Base-by-base conservation (phyloP, 2,113 vertebrate species). In the Apteryx mantelli region DNA sequence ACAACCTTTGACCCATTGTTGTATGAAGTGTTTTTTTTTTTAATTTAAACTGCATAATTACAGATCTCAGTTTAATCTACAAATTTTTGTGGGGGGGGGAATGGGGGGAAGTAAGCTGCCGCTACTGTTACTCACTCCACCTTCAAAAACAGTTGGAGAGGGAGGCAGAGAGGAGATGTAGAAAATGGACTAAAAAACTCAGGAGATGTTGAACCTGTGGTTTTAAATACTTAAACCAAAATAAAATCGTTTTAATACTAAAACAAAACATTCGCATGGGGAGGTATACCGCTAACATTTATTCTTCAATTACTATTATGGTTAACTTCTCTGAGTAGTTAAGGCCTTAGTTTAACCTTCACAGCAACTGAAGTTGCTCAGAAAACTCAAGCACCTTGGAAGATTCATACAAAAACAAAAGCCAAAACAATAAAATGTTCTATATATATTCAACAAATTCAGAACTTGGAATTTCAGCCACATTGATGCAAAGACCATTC, bases 121-220 rank as follows among this genome's bases (percentile, higher is more conserved):
- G 22, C 16, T 52, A 24, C 28, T 42, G 13, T 58, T 82, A 70
- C 4, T 46, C 58, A 61, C 9, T 19, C 13, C 14, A 44, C 16
- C 12, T 42, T 56, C 56, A 90, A 28, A 66, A 86, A 79, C 16
- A 53, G 13, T 5, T 26, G 42, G 30, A 69, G 44, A 91, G 9
- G n/a, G 46, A 63, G 10, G 30, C 55, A 4, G 3, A 4, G 9
- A 75, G 6, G 6, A 55, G 40, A 87, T 28, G 55, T 7, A 8
- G 48, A 71, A 89, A 75, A 82, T 26, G n/a, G 19, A 40, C 24
- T 66, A 5, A 68, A 88, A 60, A 70, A 48, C 17, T 50, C 40
- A 32, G 30, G 0, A 0, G 30, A 92, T 53, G 70, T 25, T 2
- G 5, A 82, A 52, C 11, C 4, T 56, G 24, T 71, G 3, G 12